Conservation (phyloP, 2,113 vertebrate genomes). For the Gobius niger region DNA sequence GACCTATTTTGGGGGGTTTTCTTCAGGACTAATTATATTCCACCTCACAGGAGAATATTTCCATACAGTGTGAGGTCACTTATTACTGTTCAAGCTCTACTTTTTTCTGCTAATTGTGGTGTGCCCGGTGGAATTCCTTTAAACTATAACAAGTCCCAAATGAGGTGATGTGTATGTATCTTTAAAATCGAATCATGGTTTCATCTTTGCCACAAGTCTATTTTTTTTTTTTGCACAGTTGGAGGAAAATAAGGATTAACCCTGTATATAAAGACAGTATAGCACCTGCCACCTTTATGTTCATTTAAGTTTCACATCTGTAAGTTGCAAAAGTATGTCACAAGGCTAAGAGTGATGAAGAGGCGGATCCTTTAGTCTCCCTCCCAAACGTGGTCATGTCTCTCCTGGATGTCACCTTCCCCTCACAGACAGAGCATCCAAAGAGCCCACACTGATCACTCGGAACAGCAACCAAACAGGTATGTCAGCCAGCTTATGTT, state of each 20-base stretch:
- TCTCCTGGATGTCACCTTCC: constrained; percentile 31
- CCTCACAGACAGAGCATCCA: constrained; percentile 24
- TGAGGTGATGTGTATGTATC: constrained; percentile 25
- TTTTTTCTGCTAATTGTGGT: constrained; percentile 62
- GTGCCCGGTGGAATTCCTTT: constrained; percentile 43
- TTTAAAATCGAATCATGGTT: constrained; percentile 23
- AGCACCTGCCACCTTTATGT: background rate
- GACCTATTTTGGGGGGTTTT: constrained; percentile 63
- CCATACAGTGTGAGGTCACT: constrained; percentile 59
- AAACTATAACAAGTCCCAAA: constrained; percentile 54
- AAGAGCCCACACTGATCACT: background rate
- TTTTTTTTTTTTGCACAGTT: background rate
- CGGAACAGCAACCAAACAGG: constrained; percentile 25
- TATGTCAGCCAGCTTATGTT: constrained; percentile 12
- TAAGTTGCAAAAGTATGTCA: constrained; percentile 56
- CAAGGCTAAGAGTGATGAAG: constrained; percentile 46
- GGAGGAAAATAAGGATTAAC: background rate
- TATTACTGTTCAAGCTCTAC: constrained; percentile 53
- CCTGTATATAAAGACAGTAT: background rate
- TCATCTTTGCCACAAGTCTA: constrained; percentile 15
- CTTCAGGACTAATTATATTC: constrained; percentile 61
- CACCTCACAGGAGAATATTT: constrained; percentile 43
- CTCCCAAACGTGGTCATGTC: constrained; percentile 17
- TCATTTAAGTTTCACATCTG: constrained; percentile 32
- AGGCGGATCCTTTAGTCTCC: constrained; percentile 33